A percentile compares a stretch with the other conserved stretches of the same genome.
Evolutionary conservation across 2,888 invertebrate genomes (phyloP).

Genomic region (Periphyllus acericola): DNA sequence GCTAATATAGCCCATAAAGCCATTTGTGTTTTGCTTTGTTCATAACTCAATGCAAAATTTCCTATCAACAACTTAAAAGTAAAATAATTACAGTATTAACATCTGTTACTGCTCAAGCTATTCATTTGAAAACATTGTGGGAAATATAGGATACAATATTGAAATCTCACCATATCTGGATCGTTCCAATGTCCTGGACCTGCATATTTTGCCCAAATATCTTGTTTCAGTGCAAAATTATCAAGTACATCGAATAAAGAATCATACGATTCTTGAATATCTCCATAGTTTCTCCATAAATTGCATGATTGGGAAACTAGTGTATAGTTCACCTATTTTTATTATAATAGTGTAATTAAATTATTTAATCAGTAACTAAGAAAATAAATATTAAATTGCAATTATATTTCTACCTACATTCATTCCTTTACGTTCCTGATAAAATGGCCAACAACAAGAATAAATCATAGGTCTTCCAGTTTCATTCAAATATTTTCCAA

Average conservation of each 20-base stretch:
- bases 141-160: background rate
- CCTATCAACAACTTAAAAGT: slow-evolving; percentile 70
- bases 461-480: slow-evolving; percentile 72
- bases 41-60: slow-evolving; percentile 72
- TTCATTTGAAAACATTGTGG: background rate
- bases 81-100: background rate
- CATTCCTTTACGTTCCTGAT: slow-evolving; percentile 67
- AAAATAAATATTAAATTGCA: background rate
- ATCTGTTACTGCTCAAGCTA: background rate
- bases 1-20: slow-evolving; percentile 78
- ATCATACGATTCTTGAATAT: slow-evolving; percentile 51
- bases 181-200: slow-evolving; percentile 61
- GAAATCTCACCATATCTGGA: slow-evolving; percentile 53
- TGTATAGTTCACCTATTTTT: slow-evolving; percentile 59
- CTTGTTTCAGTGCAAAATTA: slow-evolving; percentile 39
- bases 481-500: slow-evolving; percentile 70
- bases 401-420: slow-evolving; percentile 63
- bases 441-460: slow-evolving; percentile 73
- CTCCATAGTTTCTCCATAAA: slow-evolving; percentile 55
- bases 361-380: background rate
- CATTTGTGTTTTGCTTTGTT: slow-evolving; percentile 77
- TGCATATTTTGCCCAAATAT: slow-evolving; percentile 36
- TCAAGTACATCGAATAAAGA: slow-evolving; percentile 39
- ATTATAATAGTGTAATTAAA: background rate
- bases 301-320: slow-evolving; percentile 47